A percentile compares a stretch with the other conserved stretches of the same genome.
Evolutionary conservation across 2,113 vertebrate genomes (phyloP).

Genomic region (Melanostigma gelatinosum): DNA sequence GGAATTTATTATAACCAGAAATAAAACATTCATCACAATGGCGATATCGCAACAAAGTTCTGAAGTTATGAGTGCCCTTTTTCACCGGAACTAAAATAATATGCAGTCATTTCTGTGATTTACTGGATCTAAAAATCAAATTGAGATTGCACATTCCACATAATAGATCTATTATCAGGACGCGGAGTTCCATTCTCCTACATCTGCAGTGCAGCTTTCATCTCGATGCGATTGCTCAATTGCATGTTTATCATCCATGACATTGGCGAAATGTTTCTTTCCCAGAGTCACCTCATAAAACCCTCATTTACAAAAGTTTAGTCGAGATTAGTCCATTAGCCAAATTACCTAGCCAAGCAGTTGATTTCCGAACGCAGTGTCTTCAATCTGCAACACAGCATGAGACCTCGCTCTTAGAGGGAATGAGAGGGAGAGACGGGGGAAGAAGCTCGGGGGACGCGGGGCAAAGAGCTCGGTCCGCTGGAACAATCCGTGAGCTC

Average conservation of each 20-base stretch:
- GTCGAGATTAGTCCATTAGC: conserved; percentile 85
- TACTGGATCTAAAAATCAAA: conserved; percentile 69
- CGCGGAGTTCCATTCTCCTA: conserved; percentile 59
- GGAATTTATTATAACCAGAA: conserved; percentile 57
- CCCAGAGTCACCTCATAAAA: conserved; percentile 83
- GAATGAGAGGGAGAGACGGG: conserved; percentile 52
- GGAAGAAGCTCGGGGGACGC: conserved; percentile 6
- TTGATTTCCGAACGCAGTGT: conserved; percentile 80
- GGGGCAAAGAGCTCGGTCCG: conserved; percentile 15
- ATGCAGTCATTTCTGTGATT: conserved; percentile 72
- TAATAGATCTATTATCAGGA: conserved; percentile 75
- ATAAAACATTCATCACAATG: conserved; percentile 46
- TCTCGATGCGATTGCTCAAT: conserved; percentile 79
- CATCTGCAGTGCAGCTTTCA: conserved; percentile 66
- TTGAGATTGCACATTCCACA: conserved; percentile 70
- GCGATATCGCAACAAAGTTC: conserved; percentile 43
- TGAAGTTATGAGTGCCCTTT: conserved; percentile 46
- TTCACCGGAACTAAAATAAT: conserved; percentile 56
- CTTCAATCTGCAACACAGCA: conserved; percentile 85
- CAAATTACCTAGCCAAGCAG: conserved; percentile 84
- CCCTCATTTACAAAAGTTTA: conserved; percentile 84
- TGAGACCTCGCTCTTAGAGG: conserved; percentile 62
- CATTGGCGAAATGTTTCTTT: conserved; percentile 80
- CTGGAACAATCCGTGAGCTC: conserved; percentile 40
- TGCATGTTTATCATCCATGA: conserved; percentile 83